phyloP scores from a whole-genome alignment of 2,113 vertebrate species.

The Notarius quadriscutis region DNA sequence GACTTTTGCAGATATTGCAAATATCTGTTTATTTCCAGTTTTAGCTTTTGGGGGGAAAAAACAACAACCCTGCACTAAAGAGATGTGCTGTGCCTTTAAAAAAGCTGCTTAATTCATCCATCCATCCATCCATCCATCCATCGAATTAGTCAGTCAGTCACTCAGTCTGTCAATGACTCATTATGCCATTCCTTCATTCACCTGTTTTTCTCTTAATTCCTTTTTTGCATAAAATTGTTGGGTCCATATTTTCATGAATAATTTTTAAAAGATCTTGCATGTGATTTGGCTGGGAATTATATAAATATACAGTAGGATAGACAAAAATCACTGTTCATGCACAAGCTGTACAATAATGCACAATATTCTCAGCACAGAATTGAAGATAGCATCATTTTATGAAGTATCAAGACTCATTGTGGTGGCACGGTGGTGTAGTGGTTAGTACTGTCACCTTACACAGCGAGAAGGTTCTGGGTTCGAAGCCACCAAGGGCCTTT shows the following conservation, averaged over 20 bases:
- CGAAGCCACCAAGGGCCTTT: no score
- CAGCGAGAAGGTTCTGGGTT: no score
- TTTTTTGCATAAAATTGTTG: background rate
- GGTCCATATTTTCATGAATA: no score
- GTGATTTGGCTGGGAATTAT: background rate
- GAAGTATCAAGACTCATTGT: background rate
- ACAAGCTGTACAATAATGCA: background rate
- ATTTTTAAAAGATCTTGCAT: background rate
- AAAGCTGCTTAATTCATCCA: background rate
- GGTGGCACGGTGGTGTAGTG: no score
- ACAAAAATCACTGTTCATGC: background rate
- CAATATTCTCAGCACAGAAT: background rate
- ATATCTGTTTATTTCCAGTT: background rate
- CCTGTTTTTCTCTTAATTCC: no score
- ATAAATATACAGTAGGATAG: background rate
- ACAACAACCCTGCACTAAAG: background rate
- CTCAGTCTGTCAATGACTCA: no score
- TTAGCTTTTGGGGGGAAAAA: background rate
- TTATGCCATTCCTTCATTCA: no score
- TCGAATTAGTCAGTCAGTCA: no score
- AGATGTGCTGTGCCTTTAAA: background rate
- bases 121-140: background rate
- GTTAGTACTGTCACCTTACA: no score
- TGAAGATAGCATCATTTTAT: constrained; percentile 1
- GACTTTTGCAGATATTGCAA: background rate